Percentiles rank a stretch among this genome's conserved stretches.
Conservation (phyloP, 2,888 invertebrate species). For the Heliconius charithonia region DNA sequence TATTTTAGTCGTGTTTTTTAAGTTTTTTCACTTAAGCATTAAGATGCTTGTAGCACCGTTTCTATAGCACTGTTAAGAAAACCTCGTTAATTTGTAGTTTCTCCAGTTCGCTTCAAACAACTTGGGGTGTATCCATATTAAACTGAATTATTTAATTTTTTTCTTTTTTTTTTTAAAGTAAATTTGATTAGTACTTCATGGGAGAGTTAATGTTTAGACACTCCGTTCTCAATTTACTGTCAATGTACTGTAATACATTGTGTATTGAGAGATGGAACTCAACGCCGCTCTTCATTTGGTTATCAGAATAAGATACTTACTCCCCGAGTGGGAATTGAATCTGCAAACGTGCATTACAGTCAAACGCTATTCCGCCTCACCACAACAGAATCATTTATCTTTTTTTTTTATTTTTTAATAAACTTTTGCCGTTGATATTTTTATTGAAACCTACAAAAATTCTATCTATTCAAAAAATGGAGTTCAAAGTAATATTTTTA, state of each 20-base stretch:
- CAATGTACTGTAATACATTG: not conserved
- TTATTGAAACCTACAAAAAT: too few relatives aligned
- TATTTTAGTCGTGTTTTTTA: not conserved
- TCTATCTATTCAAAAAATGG: too few relatives aligned
- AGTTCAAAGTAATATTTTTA: too few relatives aligned
- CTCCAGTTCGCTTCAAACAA: conserved; percentile 31
- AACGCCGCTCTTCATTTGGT: not conserved
- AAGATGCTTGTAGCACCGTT: conserved; percentile 18
- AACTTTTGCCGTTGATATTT: too few relatives aligned
- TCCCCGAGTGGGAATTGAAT: too few relatives aligned
- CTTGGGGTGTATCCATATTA: conserved; percentile 20
- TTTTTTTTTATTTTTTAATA: too few relatives aligned
- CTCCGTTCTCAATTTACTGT: too few relatives aligned
- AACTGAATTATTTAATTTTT: not conserved
- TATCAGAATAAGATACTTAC: not conserved
- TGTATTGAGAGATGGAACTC: not conserved
- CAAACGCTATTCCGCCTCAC: too few relatives aligned
- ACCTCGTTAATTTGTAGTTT: conserved; percentile 42
- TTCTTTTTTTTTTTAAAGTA: not conserved
- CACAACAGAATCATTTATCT: too few relatives aligned
- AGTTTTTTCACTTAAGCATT: conserved; percentile 8
- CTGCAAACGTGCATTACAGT: too few relatives aligned
- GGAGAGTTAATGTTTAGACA: not conserved
- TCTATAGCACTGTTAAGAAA: conserved; percentile 29
- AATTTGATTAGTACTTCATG: not conserved